phyloP scores from a whole-genome alignment of 2,888 invertebrate species.

The Drepana falcataria region DNA sequence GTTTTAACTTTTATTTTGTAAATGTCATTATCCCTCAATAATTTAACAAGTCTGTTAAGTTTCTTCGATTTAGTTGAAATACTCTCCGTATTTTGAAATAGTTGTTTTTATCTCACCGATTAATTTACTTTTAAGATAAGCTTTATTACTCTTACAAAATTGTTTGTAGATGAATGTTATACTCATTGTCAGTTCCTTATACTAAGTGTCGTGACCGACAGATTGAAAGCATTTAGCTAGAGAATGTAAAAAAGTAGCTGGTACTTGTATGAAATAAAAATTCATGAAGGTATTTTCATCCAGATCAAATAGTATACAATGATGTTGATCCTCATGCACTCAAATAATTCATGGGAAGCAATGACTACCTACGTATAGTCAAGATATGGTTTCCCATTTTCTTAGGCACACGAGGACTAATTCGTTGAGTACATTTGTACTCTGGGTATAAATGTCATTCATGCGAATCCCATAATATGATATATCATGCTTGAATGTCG shows the following conservation, averaged over 20 bases:
- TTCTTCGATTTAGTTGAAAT: neutral
- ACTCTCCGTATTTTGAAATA: neutral
- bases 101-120: conserved; percentile 28
- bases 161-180: conserved; percentile 20
- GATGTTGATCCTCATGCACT: neutral
- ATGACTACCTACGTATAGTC: too few relatives aligned
- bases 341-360: neutral
- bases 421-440: neutral
- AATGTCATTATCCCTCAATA: too few relatives aligned
- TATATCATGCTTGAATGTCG: conserved; percentile 1
- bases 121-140: conserved; percentile 13
- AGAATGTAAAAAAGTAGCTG: too few relatives aligned
- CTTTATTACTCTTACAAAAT: conserved; percentile 6
- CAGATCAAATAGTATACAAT: neutral
- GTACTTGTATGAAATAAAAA: neutral
- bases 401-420: too few relatives aligned
- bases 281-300: neutral
- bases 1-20: too few relatives aligned
- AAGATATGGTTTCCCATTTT: too few relatives aligned
- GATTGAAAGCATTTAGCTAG: too few relatives aligned
- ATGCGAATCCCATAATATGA: neutral
- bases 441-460: neutral
- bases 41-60: too few relatives aligned
- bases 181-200: conserved; percentile 10
- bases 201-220: neutral